A percentile compares a stretch with the other conserved stretches of the same genome.
phyloP scores from a whole-genome alignment of 2,113 vertebrate species.

The Petromus typicus region DNA sequence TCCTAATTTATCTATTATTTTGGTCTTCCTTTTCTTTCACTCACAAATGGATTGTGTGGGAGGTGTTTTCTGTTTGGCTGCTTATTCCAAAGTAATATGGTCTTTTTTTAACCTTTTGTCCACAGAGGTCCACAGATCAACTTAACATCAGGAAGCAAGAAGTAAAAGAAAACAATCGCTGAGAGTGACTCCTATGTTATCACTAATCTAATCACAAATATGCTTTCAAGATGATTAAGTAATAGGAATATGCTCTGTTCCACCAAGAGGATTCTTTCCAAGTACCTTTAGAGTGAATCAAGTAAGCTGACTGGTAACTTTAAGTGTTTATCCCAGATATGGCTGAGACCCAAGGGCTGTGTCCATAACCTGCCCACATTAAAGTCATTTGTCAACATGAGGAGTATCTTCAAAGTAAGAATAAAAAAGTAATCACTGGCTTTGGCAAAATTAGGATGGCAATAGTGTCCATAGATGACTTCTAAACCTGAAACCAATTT shows the following conservation, averaged over 20 bases:
- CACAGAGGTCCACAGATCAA: neutral
- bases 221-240: neutral
- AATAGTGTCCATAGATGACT: neutral
- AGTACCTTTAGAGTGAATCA: neutral
- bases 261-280: neutral
- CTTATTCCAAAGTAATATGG: neutral
- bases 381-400: neutral
- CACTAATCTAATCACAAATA: neutral
- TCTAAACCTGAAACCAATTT: neutral
- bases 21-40: neutral
- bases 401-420: constrained; percentile 27
- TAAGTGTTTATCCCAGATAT: neutral
- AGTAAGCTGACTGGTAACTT: neutral
- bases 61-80: neutral
- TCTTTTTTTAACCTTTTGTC: neutral
- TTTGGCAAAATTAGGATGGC: neutral
- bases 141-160: neutral
- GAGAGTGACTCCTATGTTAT: neutral
- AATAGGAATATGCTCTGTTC: neutral
- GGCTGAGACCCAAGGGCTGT: neutral
- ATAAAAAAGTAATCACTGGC: neutral
- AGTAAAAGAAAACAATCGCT: neutral
- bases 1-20: neutral
- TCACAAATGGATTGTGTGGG: neutral
- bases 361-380: neutral